A percentile compares a stretch with the other conserved stretches of the same genome.
Conservation (phyloP, 2,113 vertebrate genomes). For the Dinomys branickii region DNA sequence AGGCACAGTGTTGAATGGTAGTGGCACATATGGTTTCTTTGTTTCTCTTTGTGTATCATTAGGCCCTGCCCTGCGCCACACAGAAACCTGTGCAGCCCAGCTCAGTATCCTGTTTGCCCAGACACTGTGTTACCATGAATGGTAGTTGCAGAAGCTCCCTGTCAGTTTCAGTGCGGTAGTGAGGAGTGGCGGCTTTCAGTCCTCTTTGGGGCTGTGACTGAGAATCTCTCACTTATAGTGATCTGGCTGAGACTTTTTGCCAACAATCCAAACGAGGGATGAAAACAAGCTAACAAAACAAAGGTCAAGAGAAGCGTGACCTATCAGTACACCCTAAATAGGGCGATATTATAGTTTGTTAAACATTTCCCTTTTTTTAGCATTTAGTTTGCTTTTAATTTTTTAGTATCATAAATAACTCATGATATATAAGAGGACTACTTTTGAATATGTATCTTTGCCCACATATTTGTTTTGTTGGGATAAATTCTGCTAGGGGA, state of each 20-base stretch:
- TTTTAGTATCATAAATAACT: not conserved
- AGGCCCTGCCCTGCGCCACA: not conserved
- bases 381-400: not conserved
- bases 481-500: not conserved
- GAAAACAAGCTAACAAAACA: not conserved
- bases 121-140: not conserved
- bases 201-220: not conserved
- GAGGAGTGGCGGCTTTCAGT: not conserved
- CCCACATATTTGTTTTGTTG: not conserved
- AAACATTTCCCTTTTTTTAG: not conserved
- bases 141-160: not conserved
- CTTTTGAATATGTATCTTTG: conserved; percentile 42
- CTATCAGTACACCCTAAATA: not conserved
- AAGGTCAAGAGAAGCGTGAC: not conserved
- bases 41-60: not conserved
- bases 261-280: not conserved
- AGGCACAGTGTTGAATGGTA: not conserved
- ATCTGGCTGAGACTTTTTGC: not conserved
- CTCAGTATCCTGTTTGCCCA: not conserved
- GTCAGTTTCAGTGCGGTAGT: not conserved
- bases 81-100: not conserved
- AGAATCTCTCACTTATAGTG: not conserved
- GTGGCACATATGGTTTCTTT: not conserved
- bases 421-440: not conserved
- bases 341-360: not conserved